These are phyloP conservation scores for Poecilia velifera DNA, from an alignment of 2,797 vertebrate species.

Conservation along the genomic window DNA sequence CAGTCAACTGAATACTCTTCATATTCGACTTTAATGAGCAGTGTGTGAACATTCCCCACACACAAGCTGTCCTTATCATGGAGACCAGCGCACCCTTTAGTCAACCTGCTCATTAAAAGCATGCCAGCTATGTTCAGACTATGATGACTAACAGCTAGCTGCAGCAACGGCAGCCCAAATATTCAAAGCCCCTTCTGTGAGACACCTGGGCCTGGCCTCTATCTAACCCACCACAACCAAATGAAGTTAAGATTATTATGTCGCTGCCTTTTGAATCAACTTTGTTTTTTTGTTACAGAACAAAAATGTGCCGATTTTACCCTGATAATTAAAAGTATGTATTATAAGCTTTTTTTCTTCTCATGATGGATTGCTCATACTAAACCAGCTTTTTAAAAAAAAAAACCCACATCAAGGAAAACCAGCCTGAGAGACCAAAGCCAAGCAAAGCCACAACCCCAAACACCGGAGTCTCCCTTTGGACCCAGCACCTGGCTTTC, in stretches of 20 bases:
- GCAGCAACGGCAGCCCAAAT: constrained; percentile 14
- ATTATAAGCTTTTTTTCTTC: neutral
- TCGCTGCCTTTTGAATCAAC: constrained; percentile 8
- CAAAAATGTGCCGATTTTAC: constrained; percentile 3
- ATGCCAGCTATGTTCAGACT: constrained; percentile 6
- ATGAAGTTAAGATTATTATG: constrained; percentile 11
- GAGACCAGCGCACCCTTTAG: constrained; percentile 16
- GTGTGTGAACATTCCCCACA: constrained; percentile 29
- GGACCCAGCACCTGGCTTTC: neutral
- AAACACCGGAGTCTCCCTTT: neutral
- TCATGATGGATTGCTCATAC: neutral
- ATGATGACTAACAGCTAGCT: constrained; percentile 11
- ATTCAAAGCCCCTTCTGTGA: constrained; percentile 10
- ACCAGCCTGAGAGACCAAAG: neutral
- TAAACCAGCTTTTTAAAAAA: neutral
- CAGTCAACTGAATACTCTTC: constrained; percentile 16
- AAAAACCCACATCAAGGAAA: neutral
- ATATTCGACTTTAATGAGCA: constrained; percentile 27
- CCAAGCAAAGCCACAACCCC: neutral
- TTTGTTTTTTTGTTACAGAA: neutral
- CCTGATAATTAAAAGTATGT: neutral
- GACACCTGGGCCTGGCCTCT: constrained; percentile 33
- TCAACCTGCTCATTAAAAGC: constrained; percentile 26
- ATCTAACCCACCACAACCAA: constrained; percentile 21
- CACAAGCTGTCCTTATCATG: constrained; percentile 16